These are phyloP conservation scores for Struthio camelus DNA, from an alignment of 2,113 vertebrate species.

Conservation along the genomic window DNA sequence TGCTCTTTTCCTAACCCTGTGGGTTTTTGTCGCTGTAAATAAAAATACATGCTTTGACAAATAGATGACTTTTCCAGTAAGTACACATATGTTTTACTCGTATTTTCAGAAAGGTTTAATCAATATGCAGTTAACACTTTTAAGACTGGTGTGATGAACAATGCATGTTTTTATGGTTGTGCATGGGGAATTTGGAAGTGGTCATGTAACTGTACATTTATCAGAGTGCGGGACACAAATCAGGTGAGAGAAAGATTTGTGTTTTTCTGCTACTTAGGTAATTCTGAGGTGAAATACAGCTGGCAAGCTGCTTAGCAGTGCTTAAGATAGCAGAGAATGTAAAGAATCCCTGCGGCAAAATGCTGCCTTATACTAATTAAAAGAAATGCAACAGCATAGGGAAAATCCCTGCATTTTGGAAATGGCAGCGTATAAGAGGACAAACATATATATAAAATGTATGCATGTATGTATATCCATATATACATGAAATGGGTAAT, in stretches of 20 bases:
- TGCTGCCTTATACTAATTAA: not conserved
- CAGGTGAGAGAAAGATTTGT: not conserved
- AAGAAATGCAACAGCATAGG: not conserved
- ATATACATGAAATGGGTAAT: not conserved
- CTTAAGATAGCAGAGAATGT: not conserved
- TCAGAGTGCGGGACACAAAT: not conserved
- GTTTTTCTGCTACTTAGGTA: not conserved
- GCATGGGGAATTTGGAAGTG: not conserved
- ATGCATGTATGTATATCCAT: not conserved
- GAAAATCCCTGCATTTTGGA: not conserved
- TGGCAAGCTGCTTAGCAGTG: not conserved
- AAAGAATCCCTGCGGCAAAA: not conserved
- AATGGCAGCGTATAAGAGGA: not conserved
- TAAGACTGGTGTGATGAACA: not conserved
- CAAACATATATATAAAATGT: not conserved
- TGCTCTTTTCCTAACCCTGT: not conserved
- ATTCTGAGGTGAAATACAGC: not conserved
- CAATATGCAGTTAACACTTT: slow-evolving; percentile 22
- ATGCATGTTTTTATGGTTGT: not conserved
- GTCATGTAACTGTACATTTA: not conserved
- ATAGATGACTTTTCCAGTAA: slow-evolving; percentile 11
- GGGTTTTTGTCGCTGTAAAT: not conserved
- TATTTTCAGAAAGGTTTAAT: slow-evolving; percentile 42
- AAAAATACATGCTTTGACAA: not conserved
- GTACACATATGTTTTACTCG: not conserved